A percentile compares a stretch with the other conserved stretches of the same genome.
Evolutionary conservation across 1,140 invertebrate genomes (phyloP).

Genomic region (Apocrypta bakeri): DNA sequence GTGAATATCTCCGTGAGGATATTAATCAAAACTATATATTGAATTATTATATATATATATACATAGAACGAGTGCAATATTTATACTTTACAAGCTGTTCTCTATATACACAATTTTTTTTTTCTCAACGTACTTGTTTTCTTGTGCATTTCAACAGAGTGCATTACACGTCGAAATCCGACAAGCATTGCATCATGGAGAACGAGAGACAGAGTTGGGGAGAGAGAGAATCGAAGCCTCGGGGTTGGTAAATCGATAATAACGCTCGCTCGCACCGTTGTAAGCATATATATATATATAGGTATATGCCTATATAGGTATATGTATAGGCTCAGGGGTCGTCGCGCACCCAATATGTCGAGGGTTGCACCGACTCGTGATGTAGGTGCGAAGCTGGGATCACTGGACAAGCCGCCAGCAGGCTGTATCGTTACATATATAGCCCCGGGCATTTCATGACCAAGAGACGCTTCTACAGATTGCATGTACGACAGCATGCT

Average conservation of each 20-base stretch:
- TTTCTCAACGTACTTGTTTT: no score
- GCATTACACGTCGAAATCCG: background rate
- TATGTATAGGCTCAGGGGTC: background rate
- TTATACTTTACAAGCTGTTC: no score
- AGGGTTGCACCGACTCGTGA: constrained; percentile 17
- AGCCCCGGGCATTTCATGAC: background rate
- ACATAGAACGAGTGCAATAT: no score
- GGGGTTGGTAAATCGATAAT: constrained; percentile 38
- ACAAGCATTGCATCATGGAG: background rate
- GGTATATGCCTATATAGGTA: background rate
- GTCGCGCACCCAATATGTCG: background rate
- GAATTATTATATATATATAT: no score
- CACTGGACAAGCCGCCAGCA: background rate
- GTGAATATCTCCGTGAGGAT: no score
- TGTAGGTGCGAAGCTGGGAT: background rate
- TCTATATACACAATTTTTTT: no score
- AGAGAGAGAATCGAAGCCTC: constrained; percentile 9
- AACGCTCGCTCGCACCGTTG: background rate
- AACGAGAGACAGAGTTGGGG: background rate
- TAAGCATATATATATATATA: background rate
- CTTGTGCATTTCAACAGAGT: background rate
- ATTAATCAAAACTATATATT: no score
- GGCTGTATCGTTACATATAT: background rate
- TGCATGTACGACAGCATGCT: background rate
- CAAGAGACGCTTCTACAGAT: background rate